These are phyloP conservation scores for Maccullochella peelii DNA, from an alignment of 2,113 vertebrate genomes.

Conservation along the genomic window DNA sequence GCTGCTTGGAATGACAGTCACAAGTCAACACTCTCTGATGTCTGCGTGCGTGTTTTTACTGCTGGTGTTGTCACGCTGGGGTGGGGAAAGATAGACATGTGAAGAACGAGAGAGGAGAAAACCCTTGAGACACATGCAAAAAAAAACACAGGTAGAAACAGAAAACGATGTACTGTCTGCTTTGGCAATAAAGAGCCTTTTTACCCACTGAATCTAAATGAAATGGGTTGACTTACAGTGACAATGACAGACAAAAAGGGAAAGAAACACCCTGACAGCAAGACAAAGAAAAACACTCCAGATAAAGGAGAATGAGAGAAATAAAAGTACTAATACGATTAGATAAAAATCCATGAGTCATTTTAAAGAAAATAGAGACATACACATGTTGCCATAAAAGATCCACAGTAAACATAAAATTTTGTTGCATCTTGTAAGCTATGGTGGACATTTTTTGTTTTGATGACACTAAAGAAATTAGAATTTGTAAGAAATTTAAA, in stretches of 20 bases:
- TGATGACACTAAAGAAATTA: not conserved
- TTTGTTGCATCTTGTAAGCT: not conserved
- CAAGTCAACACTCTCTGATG: constrained; percentile 73
- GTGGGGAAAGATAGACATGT: constrained; percentile 19
- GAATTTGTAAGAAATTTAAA: not conserved
- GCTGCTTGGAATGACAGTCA: constrained; percentile 75
- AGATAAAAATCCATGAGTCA: not conserved
- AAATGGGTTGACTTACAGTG: constrained; percentile 28
- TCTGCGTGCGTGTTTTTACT: constrained; percentile 1
- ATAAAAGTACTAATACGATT: not conserved
- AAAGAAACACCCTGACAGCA: not conserved
- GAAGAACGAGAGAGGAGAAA: constrained; percentile 27
- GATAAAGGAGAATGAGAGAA: not conserved
- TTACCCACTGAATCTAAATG: constrained; percentile 26
- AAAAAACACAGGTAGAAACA: constrained; percentile 33
- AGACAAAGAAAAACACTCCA: constrained; percentile 25
- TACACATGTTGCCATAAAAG: not conserved
- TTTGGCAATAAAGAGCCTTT: not conserved
- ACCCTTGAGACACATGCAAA: constrained; percentile 12
- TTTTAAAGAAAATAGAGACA: not conserved
- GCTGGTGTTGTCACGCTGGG: constrained; percentile 18
- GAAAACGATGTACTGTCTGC: constrained; percentile 25
- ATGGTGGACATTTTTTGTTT: not conserved
- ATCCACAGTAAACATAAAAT: not conserved
- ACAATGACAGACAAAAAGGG: constrained; percentile 24